Conservation (phyloP, 2,888 invertebrate genomes). For the Drosophila pseudotakahashii region DNA sequence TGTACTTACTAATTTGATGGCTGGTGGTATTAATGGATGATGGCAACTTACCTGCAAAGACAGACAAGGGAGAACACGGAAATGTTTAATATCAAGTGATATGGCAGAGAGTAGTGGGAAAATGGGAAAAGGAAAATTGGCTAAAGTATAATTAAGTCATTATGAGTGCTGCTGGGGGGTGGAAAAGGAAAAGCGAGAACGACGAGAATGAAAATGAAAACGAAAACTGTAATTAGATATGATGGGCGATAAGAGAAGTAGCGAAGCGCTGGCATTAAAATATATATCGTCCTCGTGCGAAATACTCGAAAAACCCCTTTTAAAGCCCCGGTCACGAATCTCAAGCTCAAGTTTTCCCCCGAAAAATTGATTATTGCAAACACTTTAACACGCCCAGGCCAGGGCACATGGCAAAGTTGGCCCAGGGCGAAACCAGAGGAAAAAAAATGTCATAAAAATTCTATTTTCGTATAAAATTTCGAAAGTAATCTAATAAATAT, state of each 20-base stretch:
- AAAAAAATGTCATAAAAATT: slow-evolving; percentile 73
- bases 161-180: slow-evolving; percentile 15
- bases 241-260: slow-evolving; percentile 9
- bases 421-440: slow-evolving; percentile 22
- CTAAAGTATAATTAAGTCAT: slow-evolving; percentile 36
- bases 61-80: slow-evolving; percentile 44
- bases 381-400: slow-evolving; percentile 40
- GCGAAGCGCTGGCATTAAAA: not conserved
- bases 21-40: slow-evolving; percentile 73
- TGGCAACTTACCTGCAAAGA: slow-evolving; percentile 75
- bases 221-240: slow-evolving; percentile 21
- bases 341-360: slow-evolving; percentile 26
- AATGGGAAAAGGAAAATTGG: slow-evolving; percentile 12
- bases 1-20: slow-evolving; percentile 79
- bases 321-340: slow-evolving; percentile 13
- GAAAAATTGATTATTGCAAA: slow-evolving; percentile 55
- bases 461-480: slow-evolving; percentile 76
- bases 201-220: not conserved
- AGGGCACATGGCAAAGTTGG: slow-evolving; percentile 46
- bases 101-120: not conserved
- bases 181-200: not conserved
- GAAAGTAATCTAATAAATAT: slow-evolving; percentile 83
- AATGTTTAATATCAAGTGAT: slow-evolving; percentile 45
- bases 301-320: not conserved
- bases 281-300: not conserved